Percentiles rank a stretch among this genome's conserved stretches.
Conservation (phyloP, 2,113 vertebrate genomes). For the Leiothrix lutea region DNA sequence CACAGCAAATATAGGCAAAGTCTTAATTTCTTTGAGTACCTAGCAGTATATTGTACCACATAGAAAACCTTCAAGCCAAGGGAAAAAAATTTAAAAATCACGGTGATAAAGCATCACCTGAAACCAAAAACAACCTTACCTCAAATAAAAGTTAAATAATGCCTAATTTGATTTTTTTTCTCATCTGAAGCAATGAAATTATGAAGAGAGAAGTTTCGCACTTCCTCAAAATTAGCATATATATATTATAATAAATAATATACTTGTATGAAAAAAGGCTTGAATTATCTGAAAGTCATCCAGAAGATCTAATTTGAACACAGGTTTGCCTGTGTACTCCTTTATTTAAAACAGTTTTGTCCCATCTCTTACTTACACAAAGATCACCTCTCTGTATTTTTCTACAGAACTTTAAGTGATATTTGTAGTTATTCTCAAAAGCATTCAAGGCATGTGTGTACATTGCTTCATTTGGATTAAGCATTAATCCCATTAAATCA, state of each 20-base stretch:
- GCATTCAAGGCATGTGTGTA: constrained; percentile 39
- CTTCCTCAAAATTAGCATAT: neutral
- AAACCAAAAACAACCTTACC: neutral
- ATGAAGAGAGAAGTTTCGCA: neutral
- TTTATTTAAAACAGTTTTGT: neutral
- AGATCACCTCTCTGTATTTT: neutral
- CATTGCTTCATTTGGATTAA: constrained; percentile 42
- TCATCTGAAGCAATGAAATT: neutral
- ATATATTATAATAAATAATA: neutral
- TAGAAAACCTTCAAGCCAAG: neutral
- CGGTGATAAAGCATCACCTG: neutral
- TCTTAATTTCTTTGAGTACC: neutral
- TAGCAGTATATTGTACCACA: neutral
- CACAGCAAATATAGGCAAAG: neutral
- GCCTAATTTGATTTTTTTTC: neutral
- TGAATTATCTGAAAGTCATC: neutral
- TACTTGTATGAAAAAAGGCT: neutral
- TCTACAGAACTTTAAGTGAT: neutral
- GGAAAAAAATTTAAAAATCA: neutral
- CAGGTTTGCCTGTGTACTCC: neutral
- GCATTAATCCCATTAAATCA: constrained; percentile 58
- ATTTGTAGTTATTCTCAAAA: constrained; percentile 51
- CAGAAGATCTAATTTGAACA: neutral
- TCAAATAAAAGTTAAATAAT: neutral
- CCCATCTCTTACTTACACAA: neutral